A percentile compares a stretch with the other conserved stretches of the same genome.
phyloP scores from a whole-genome alignment of 2,113 vertebrate genomes.

The Vulpes vulpes region DNA sequence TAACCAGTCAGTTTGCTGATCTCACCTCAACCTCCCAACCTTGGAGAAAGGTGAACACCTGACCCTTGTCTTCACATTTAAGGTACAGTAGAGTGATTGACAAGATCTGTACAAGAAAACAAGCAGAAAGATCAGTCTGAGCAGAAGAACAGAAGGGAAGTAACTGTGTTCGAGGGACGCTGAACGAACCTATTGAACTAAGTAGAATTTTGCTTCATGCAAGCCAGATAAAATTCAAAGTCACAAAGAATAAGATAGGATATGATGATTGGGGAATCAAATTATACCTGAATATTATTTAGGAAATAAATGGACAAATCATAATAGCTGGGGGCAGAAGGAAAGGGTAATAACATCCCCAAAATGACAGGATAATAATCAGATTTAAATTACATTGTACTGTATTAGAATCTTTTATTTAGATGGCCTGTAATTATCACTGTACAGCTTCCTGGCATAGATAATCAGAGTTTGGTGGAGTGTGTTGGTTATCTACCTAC shows the following conservation, averaged over 20 bases:
- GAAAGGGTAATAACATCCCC: background rate
- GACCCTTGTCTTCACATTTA: background rate
- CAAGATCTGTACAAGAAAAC: background rate
- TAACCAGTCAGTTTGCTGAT: background rate
- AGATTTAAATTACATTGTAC: background rate
- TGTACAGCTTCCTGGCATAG: background rate
- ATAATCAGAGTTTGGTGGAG: background rate
- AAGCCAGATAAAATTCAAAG: background rate
- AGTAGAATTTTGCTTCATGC: background rate
- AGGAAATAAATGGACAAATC: background rate
- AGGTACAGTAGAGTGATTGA: background rate
- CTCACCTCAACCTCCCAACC: background rate
- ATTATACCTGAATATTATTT: background rate
- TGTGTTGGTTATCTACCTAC: background rate
- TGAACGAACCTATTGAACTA: rapidly evolving
- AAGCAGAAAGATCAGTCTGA: background rate
- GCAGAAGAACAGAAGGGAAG: background rate
- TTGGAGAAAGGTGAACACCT: background rate
- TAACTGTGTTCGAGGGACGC: background rate
- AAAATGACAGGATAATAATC: background rate
- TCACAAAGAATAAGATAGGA: background rate
- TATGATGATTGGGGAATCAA: background rate
- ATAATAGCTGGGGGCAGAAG: background rate
- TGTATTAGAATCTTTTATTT: background rate
- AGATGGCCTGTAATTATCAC: background rate